Percentiles rank a stretch among this genome's conserved stretches.
Conservation (phyloP, 1,140 invertebrate genomes). For the Lordiphosa stackelbergi region DNA sequence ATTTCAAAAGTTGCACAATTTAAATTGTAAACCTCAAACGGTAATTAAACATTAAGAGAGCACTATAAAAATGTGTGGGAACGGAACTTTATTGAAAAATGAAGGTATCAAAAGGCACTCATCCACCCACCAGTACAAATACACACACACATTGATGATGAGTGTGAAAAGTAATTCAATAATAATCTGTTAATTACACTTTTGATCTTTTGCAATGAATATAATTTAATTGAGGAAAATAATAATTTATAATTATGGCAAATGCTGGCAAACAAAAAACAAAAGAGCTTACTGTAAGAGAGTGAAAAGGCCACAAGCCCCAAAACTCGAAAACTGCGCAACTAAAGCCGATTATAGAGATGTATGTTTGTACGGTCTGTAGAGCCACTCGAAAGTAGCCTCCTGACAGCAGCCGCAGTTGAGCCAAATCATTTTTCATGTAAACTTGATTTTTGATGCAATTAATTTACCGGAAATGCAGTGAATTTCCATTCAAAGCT, state of each 20-base stretch:
- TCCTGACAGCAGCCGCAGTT: slow-evolving; percentile 8
- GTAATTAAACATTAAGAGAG: too few species aligned
- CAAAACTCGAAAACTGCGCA: slow-evolving; percentile 24
- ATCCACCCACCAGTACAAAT: neutral
- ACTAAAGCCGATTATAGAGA: slow-evolving; percentile 45
- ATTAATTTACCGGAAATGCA: slow-evolving; percentile 31
- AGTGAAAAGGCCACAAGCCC: slow-evolving; percentile 16
- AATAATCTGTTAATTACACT: slow-evolving; percentile 42
- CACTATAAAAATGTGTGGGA: too few species aligned
- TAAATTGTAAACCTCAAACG: neutral
- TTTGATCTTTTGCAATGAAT: slow-evolving; percentile 42
- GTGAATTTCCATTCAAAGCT: slow-evolving; percentile 16
- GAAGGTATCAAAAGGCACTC: neutral
- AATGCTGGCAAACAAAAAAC: slow-evolving; percentile 2
- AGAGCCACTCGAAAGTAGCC: neutral
- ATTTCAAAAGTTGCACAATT: too few species aligned
- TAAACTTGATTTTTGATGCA: slow-evolving; percentile 34
- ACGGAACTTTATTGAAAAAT: too few species aligned
- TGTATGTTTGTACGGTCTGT: neutral
- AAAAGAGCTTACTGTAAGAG: neutral
- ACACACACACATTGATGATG: slow-evolving; percentile 9
- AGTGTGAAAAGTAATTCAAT: slow-evolving; percentile 34
- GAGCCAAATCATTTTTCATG: slow-evolving; percentile 35
- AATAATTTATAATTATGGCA: slow-evolving; percentile 35
- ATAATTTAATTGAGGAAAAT: slow-evolving; percentile 32